Conservation (phyloP, 2,797 vertebrate species). For the Cyprinodon diabolis region DNA sequence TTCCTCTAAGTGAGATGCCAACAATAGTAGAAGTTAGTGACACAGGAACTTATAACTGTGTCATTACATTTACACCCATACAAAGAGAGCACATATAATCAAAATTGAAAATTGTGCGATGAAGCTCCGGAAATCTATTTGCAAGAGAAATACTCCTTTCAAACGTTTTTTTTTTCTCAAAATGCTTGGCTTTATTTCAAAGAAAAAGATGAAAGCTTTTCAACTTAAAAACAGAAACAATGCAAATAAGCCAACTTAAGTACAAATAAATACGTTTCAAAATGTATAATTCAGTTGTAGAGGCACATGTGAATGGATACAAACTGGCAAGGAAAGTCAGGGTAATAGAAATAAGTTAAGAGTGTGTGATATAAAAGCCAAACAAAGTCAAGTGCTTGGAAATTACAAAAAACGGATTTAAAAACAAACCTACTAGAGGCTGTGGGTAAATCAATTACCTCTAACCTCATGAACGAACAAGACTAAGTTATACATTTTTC, state of each 20-base stretch:
- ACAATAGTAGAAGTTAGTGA: no score
- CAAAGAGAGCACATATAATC: no score
- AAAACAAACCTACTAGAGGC: neutral
- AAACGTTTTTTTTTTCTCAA: neutral
- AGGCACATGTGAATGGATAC: neutral
- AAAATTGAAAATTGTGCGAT: no score
- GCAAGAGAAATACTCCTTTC: neutral
- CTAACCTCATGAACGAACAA: neutral
- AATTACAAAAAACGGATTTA: conserved; percentile 15
- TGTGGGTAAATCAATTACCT: neutral
- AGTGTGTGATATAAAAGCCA: conserved; percentile 6
- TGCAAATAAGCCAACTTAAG: conserved; percentile 18
- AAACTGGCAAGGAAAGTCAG: conserved; percentile 23
- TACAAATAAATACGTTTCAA: conserved; percentile 48
- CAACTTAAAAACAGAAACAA: conserved; percentile 33
- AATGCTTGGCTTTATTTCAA: conserved; percentile 68
- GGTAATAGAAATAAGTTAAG: conserved; percentile 16
- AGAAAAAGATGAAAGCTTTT: conserved; percentile 38
- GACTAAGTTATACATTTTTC: conserved; percentile 12
- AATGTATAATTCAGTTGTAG: conserved; percentile 16
- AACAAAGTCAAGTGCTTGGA: conserved; percentile 2
- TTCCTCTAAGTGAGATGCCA: no score
- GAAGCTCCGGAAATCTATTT: no score
- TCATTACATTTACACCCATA: no score
- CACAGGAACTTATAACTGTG: no score